These are phyloP conservation scores for Melospiza melodia DNA, from an alignment of 2,113 vertebrate species.

Conservation along the genomic window DNA sequence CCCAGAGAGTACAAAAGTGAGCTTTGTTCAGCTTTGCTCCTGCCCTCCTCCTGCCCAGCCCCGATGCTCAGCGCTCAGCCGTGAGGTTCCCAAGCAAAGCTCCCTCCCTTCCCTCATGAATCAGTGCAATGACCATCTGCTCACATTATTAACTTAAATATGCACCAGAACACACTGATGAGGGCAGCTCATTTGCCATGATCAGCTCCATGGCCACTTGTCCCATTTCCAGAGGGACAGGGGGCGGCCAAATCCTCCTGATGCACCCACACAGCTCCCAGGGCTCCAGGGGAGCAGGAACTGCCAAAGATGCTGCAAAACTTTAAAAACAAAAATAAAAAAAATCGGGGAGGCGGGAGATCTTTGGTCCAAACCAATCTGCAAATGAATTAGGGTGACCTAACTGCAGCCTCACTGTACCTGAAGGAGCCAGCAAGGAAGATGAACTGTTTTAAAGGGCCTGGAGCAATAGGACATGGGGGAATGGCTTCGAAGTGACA, in stretches of 20 bases:
- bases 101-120: conserved; percentile 1
- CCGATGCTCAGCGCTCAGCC: not conserved
- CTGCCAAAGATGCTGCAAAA: not conserved
- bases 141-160: conserved; percentile 49
- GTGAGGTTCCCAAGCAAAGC: not conserved
- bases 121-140: conserved; percentile 52
- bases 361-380: not conserved
- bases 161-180: not conserved
- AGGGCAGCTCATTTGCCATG: conserved; percentile 22
- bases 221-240: not conserved
- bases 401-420: not conserved
- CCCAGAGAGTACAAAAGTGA: not conserved
- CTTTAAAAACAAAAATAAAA: not conserved
- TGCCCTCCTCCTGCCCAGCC: not conserved
- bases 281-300: not conserved
- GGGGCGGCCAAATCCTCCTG: not conserved
- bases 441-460: too few relatives aligned
- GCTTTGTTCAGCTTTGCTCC: too few relatives aligned
- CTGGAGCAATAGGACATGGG: not conserved
- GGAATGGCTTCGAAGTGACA: not conserved
- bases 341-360: not conserved
- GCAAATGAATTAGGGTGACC: not conserved
- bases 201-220: not conserved
- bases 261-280: not conserved
- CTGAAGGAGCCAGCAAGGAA: not conserved